Percentiles rank a stretch among this genome's conserved stretches.
Conservation (phyloP, 2,888 invertebrate species). For the Pollenia angustigena region DNA sequence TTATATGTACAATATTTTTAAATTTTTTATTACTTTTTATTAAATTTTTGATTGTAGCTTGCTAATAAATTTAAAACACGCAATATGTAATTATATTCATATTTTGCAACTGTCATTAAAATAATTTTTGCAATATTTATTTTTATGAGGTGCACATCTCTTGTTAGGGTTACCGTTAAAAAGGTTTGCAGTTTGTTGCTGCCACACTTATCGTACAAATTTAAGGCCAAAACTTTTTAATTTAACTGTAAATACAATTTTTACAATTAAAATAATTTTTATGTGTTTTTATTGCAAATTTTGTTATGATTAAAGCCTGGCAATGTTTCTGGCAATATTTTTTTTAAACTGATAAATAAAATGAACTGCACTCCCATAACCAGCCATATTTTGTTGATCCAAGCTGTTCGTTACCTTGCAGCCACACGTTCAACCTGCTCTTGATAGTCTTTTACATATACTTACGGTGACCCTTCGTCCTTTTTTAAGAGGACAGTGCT, state of each 20-base stretch:
- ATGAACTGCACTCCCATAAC: no score
- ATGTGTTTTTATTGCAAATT: not conserved
- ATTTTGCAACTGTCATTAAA: not conserved
- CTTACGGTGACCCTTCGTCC: no score
- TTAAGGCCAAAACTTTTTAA: not conserved
- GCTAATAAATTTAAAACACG: constrained; percentile 19
- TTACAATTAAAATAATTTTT: not conserved
- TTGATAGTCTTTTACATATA: no score
- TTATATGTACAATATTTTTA: constrained; percentile 2
- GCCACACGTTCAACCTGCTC: no score
- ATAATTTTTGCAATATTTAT: not conserved
- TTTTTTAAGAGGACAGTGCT: no score
- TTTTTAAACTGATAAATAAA: no score
- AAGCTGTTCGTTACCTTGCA: no score
- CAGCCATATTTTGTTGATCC: no score
- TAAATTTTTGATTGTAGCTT: constrained; percentile 2
- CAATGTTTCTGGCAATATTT: no score
- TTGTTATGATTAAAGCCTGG: not conserved
- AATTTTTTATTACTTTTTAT: constrained; percentile 18
- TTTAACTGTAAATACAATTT: not conserved
- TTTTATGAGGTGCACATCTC: not conserved
- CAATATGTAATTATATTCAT: constrained; percentile 10
- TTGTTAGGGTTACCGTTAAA: not conserved
- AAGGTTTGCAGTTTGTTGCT: not conserved
- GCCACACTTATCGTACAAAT: not conserved